Conservation (phyloP, 2,797 vertebrate species). For the Prunella strophiata region DNA sequence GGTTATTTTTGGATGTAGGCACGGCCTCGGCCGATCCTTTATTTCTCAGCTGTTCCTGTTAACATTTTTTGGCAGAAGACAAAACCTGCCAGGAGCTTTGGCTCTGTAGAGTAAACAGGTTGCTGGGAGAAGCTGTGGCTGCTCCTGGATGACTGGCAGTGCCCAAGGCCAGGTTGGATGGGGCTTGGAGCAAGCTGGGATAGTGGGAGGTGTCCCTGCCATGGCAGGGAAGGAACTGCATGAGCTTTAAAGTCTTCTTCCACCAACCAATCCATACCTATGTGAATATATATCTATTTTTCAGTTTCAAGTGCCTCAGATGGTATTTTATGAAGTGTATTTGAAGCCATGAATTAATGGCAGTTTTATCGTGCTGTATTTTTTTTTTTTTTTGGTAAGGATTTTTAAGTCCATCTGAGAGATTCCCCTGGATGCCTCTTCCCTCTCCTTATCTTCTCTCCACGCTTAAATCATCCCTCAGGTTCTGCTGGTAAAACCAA, state of each 20-base stretch:
- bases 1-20: not conserved
- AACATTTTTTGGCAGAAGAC: not conserved
- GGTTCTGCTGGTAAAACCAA: not conserved
- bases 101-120: not conserved
- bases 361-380: not conserved
- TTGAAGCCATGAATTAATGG: not conserved
- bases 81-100: not conserved
- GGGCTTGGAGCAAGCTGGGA: not conserved
- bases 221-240: fast-evolving
- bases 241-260: not conserved
- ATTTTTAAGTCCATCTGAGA: not conserved
- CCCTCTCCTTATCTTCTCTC: not conserved
- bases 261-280: not conserved
- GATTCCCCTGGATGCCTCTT: not conserved
- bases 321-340: not conserved
- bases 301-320: not conserved
- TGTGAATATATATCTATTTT: not conserved
- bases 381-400: not conserved
- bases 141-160: not conserved
- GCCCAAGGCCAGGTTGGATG: fast-evolving
- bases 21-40: not conserved
- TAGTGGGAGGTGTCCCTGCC: not conserved
- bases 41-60: not conserved
- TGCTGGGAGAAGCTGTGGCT: not conserved
- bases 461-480: not conserved